Conservation (phyloP, 2,888 invertebrate species). For the Morpho deidamia region DNA sequence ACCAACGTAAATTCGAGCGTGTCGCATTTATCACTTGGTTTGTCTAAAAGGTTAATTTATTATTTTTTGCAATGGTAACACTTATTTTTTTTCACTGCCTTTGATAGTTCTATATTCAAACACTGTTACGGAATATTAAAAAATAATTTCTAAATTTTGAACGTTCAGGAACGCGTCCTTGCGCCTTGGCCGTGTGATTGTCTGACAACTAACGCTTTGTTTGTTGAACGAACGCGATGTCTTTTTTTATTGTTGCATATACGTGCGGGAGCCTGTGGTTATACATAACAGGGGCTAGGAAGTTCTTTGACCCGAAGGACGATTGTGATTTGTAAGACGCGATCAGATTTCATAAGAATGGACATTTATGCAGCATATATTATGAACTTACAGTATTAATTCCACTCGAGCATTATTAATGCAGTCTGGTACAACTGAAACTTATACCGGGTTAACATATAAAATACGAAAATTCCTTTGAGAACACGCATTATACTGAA, state of each 20-base stretch:
- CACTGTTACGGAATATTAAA: background rate
- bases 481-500: too few species aligned
- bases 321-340: background rate
- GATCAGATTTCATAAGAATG: background rate
- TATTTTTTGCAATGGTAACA: too few species aligned
- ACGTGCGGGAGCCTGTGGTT: conserved; percentile 36
- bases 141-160: conserved; percentile 1
- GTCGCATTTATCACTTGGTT: too few species aligned
- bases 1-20: background rate
- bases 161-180: conserved; percentile 48
- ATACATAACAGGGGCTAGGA: conserved; percentile 32
- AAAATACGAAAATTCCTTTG: too few species aligned
- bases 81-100: too few species aligned
- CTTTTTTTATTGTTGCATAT: conserved; percentile 58
- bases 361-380: too few species aligned
- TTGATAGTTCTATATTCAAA: background rate
- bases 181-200: conserved; percentile 59
- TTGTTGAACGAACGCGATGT: conserved; percentile 33
- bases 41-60: too few species aligned
- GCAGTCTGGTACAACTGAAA: too few species aligned
- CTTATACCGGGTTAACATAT: too few species aligned
- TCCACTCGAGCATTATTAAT: too few species aligned
- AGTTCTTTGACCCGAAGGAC: conserved; percentile 51
- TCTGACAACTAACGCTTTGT: conserved; percentile 61
- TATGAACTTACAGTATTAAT: too few species aligned